Base-by-base conservation (phyloP, 2,113 vertebrate genomes). In the Litocranius walleri region DNA sequence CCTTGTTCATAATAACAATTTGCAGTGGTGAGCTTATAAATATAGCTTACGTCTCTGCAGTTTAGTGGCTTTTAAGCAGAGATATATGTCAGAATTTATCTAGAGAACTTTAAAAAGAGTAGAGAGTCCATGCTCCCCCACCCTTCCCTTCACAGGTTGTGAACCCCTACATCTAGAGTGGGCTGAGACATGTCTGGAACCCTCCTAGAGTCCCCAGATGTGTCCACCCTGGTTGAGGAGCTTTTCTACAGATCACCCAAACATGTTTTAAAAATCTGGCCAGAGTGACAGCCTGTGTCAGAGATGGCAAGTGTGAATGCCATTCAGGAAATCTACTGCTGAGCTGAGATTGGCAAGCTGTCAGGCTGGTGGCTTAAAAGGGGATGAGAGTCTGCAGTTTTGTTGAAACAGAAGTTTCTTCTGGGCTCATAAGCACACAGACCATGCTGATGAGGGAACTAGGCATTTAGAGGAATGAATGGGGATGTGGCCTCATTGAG, bases 241-340 rank as follows among this genome's bases (percentile, higher is more conserved):
- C 81, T 97, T 88, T 74, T 59, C 54, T 84, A 3, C 43, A 30
- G 74, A 87, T 78, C 25, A 40, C 33, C 64, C 57, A 23, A 11
- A 8, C 3, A 27, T 43, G 87, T 71, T 96, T 90, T 48, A 23
- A 30, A 81, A 95, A 48, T 88, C n/a, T 92, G 52, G 57, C 59
- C 7, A 2, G 16, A 71, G 78, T 12, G 7, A 33, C 48, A 90
- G 85, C 40, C 88, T 56, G 1, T 67, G 43, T 57, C 90, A 92
- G 92, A 91, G 56, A n/a, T 43, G 83, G 64, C 62, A 50, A 93
- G 43, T 96, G 23, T 64, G 71, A 94, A 83, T 77, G 83, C 40
- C 33, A 56, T 88, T 92, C 82, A 81, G 89, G 91, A 95, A 91
- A 77, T 95, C 94, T 85, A 23, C 85, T 40, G 88, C 95, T 85